Evolutionary conservation across 1,140 invertebrate genomes (phyloP).

Genomic region (Hetaerina americana): DNA sequence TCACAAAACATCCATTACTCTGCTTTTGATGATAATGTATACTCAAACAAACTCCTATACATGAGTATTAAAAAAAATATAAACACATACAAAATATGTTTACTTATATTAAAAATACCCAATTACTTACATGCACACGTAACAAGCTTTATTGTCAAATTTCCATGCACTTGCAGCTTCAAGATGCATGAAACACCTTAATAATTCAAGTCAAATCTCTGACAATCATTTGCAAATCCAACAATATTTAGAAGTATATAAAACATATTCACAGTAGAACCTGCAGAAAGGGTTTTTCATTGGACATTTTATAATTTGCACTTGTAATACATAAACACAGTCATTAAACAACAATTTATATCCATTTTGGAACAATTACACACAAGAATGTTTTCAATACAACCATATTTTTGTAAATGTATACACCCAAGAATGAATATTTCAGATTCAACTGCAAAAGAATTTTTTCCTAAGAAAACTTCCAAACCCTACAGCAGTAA

Average conservation of each 20-base stretch:
- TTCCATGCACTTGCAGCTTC: not conserved
- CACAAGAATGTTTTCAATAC: not conserved
- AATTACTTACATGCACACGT: not conserved
- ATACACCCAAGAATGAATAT: not conserved
- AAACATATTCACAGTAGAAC: not conserved
- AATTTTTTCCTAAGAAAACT: not conserved
- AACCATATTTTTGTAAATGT: not conserved
- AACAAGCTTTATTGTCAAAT: not conserved
- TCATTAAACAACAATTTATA: too few relatives aligned
- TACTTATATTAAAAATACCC: not conserved
- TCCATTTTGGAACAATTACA: too few relatives aligned
- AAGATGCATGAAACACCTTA: not conserved
- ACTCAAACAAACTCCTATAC: not conserved
- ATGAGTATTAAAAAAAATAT: not conserved
- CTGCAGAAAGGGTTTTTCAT: not conserved
- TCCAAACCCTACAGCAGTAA: too few relatives aligned
- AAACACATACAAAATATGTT: not conserved
- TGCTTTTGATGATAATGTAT: not conserved
- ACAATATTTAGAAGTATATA: not conserved
- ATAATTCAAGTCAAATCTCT: not conserved
- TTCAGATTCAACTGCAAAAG: not conserved
- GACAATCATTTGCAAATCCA: not conserved
- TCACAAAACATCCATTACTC: not conserved
- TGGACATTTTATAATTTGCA: not conserved
- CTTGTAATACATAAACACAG: not conserved